Conservation (phyloP, 92 coral and sea anemone species). For the Zoanthus gigantus region DNA sequence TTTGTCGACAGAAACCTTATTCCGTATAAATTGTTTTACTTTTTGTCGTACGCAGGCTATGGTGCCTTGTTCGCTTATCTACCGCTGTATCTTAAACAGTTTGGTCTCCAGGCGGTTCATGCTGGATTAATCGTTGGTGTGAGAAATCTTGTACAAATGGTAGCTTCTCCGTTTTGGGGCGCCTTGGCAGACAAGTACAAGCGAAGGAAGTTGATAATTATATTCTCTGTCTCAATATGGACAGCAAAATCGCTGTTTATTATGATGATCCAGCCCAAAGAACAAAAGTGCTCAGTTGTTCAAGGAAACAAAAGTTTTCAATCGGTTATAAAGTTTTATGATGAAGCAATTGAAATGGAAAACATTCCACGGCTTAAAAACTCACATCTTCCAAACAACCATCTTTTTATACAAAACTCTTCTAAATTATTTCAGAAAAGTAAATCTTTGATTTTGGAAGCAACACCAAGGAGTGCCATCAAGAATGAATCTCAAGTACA, state of each 20-base stretch:
- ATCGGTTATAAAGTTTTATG: conserved; percentile 39
- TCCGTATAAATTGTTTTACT: conserved; percentile 59
- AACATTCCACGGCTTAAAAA: not conserved
- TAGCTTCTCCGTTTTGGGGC: conserved; percentile 67
- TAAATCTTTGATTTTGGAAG: not conserved
- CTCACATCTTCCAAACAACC: not conserved
- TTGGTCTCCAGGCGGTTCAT: conserved; percentile 58
- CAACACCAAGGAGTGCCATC: not conserved
- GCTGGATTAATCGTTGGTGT: conserved; percentile 62
- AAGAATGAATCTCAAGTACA: not conserved
- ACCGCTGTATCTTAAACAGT: conserved; percentile 66
- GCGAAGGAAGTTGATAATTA: conserved; percentile 54
- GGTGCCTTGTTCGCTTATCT: conserved; percentile 60
- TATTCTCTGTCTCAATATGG: conserved; percentile 49
- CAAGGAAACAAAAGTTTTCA: conserved; percentile 40
- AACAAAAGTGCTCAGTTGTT: conserved; percentile 49
- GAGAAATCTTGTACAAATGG: conserved; percentile 54
- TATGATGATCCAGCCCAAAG: conserved; percentile 53
- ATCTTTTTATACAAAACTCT: not conserved
- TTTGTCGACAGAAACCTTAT: conserved; percentile 48
- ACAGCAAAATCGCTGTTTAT: conserved; percentile 55
- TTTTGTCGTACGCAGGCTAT: conserved; percentile 60
- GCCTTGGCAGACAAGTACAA: conserved; percentile 56
- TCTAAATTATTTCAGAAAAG: not conserved
- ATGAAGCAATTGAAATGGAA: not conserved